Percentiles rank a stretch among this genome's conserved stretches.
Conservation (phyloP, 2,888 invertebrate genomes). For the Tenthredo livida region DNA sequence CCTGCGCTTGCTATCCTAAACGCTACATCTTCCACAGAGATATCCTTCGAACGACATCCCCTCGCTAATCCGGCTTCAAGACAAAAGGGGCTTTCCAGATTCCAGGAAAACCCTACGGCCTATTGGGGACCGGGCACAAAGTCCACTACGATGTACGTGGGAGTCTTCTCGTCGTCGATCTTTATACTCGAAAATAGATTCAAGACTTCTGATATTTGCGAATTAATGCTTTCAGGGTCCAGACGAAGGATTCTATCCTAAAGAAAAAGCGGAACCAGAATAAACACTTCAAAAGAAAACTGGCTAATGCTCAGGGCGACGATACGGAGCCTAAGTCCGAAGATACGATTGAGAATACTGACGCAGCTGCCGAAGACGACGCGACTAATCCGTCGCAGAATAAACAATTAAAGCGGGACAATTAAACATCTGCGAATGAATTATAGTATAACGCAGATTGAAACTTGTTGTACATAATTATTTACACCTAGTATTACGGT, state of each 20-base stretch:
- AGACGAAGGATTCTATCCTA: constrained; percentile 38
- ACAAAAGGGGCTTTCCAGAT: constrained; percentile 86
- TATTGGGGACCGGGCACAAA: constrained; percentile 96
- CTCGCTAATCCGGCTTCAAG: constrained; percentile 91
- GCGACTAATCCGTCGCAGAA: neutral
- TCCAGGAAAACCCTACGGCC: constrained; percentile 92
- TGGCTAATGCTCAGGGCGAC: neutral
- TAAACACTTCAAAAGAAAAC: constrained; percentile 37
- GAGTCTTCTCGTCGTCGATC: neutral
- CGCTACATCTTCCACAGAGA: constrained; percentile 78
- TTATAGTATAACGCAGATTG: neutral
- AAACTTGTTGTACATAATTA: constrained; percentile 3
- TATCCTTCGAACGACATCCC: constrained; percentile 81
- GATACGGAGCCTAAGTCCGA: neutral
- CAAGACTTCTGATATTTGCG: neutral
- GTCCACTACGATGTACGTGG: constrained; percentile 86
- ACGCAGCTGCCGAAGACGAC: neutral
- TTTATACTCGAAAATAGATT: neutral
- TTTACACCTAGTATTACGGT: neutral
- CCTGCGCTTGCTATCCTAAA: constrained; percentile 81
- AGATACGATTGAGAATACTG: neutral
- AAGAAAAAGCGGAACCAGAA: constrained; percentile 46
- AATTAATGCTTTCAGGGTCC: constrained; percentile 23
- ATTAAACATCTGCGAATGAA: neutral
- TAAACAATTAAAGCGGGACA: constrained; percentile 35